phyloP scores from a whole-genome alignment of 2,113 vertebrate species.

The Aythya baeri region DNA sequence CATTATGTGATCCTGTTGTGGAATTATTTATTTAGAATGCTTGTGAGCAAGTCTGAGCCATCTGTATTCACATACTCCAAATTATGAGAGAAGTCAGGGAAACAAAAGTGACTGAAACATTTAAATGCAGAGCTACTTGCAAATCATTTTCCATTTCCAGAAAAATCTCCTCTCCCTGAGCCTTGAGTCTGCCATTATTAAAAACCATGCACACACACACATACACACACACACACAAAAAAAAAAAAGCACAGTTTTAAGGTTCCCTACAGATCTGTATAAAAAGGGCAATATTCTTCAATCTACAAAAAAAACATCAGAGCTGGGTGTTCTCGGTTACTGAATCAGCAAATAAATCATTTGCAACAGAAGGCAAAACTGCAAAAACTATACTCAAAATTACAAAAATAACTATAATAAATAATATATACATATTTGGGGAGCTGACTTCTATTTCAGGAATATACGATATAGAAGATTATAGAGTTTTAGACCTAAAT shows the following conservation, averaged over 20 bases:
- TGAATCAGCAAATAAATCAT: not conserved
- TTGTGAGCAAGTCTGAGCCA: not conserved
- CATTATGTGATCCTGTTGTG: not conserved
- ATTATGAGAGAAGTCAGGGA: not conserved
- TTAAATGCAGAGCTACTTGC: not conserved
- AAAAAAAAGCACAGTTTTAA: not conserved
- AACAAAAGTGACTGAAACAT: slow-evolving; percentile 26
- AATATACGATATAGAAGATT: not conserved
- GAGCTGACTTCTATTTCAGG: not conserved
- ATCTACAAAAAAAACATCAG: not conserved
- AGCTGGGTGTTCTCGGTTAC: not conserved
- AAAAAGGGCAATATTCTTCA: not conserved
- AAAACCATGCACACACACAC: not conserved
- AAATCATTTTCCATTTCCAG: slow-evolving; percentile 9
- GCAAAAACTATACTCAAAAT: not conserved
- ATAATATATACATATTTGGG: not conserved
- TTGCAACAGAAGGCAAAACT: not conserved
- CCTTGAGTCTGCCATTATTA: not conserved
- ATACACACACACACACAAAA: too few relatives aligned
- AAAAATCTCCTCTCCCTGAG: slow-evolving; percentile 1
- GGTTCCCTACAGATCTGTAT: not conserved
- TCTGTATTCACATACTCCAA: slow-evolving; percentile 30
- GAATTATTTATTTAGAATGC: slow-evolving; percentile 25
- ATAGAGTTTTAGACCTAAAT: not conserved
- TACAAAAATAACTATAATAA: not conserved